Evolutionary conservation across 2,888 invertebrate species (phyloP).

Genomic region (Nineta flava): DNA sequence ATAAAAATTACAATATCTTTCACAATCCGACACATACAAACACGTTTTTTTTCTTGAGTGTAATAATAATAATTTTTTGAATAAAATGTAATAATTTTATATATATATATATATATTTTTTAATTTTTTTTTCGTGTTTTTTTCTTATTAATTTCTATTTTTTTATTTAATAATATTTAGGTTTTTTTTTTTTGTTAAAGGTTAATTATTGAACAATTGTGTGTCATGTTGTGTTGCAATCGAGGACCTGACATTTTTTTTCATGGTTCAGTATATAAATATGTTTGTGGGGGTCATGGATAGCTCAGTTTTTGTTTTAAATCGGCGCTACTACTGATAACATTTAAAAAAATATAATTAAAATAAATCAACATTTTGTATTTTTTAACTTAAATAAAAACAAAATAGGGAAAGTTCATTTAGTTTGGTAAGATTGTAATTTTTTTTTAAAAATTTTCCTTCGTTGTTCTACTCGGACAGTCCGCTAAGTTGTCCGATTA

Average conservation of each 20-base stretch:
- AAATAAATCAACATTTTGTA: no score
- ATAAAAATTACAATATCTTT: conserved; percentile 7
- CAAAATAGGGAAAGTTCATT: no score
- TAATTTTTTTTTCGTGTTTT: background rate
- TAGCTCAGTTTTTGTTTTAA: no score
- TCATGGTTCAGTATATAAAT: no score
- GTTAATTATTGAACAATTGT: background rate
- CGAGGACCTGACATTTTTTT: background rate
- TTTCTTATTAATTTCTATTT: background rate
- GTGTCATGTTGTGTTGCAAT: background rate
- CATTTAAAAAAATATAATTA: no score
- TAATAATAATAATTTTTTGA: background rate
- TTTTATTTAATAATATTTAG: background rate
- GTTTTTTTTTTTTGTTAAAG: background rate
- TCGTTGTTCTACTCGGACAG: no score
- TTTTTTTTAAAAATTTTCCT: no score
- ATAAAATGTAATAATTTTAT: background rate
- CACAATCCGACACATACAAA: background rate
- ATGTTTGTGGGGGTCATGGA: no score
- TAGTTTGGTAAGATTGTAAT: no score
- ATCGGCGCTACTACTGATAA: no score
- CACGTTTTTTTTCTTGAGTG: background rate
- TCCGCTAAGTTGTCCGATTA: no score
- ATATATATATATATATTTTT: background rate
- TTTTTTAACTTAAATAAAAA: no score